These are phyloP conservation scores for Cuniculus paca DNA, from an alignment of 2,797 vertebrate species.

Conservation along the genomic window DNA sequence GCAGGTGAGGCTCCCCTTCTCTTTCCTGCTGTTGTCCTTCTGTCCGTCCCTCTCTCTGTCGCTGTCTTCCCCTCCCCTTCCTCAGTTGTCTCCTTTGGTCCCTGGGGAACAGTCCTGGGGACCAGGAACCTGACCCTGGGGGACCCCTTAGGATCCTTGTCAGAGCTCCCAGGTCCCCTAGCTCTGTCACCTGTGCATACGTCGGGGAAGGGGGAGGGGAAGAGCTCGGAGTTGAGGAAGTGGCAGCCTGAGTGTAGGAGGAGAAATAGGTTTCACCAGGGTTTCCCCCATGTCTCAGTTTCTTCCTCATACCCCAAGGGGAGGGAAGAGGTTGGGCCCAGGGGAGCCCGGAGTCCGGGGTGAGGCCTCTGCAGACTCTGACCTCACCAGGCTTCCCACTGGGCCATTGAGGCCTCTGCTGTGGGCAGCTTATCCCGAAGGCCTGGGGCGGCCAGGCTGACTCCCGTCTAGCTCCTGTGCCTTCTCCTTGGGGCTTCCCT, in stretches of 20 bases:
- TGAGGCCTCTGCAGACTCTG: neutral
- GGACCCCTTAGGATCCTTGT: neutral
- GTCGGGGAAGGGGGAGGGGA: neutral
- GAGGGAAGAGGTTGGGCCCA: neutral
- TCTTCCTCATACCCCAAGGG: fast-evolving
- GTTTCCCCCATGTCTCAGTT: neutral
- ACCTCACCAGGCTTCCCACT: neutral
- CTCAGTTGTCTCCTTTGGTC: neutral
- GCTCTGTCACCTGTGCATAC: neutral
- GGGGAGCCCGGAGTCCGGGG: too few relatives aligned
- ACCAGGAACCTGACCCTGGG: neutral
- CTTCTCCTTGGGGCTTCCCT: neutral
- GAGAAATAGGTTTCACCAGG: conserved; percentile 4
- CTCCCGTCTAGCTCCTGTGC: neutral
- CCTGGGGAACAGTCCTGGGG: neutral
- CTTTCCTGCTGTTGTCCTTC: neutral
- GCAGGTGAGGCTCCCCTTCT: neutral
- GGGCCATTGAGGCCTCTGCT: fast-evolving
- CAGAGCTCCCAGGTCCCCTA: neutral
- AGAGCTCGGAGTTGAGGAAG: neutral
- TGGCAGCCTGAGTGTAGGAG: too few relatives aligned
- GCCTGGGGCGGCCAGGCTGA: neutral
- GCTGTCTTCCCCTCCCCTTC: too few relatives aligned
- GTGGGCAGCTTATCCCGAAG: neutral
- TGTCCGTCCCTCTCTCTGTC: fast-evolving